These are phyloP conservation scores for Melanophora roralis DNA, from an alignment of 2,888 invertebrate genomes.

Conservation along the genomic window DNA sequence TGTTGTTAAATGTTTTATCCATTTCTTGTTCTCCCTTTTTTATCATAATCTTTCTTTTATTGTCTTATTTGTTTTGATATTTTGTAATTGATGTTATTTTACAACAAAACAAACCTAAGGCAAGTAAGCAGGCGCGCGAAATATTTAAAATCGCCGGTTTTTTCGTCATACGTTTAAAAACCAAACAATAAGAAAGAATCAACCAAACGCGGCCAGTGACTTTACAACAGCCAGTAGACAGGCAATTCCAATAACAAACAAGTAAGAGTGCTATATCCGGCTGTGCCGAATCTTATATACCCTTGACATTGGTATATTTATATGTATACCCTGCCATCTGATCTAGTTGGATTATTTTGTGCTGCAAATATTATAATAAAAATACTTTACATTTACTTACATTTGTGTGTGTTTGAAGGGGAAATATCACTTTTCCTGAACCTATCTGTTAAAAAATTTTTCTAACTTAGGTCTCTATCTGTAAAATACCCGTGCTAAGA, in stretches of 20 bases:
- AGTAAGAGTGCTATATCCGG: too few relatives aligned
- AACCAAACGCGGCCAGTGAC: conserved; percentile 52
- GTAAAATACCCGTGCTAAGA: too few relatives aligned
- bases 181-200: not conserved
- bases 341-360: too few relatives aligned
- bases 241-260: not conserved
- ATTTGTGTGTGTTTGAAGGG: too few relatives aligned
- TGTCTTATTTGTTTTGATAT: conserved; percentile 54
- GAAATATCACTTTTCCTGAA: too few relatives aligned
- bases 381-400: too few relatives aligned
- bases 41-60: conserved; percentile 38
- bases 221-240: conserved; percentile 3
- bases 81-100: conserved; percentile 27
- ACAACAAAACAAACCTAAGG: not conserved
- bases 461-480: too few relatives aligned
- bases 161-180: not conserved
- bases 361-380: too few relatives aligned
- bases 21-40: conserved; percentile 30
- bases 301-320: too few relatives aligned
- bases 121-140: conserved; percentile 48
- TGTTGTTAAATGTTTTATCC: conserved; percentile 30
- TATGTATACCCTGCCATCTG: too few relatives aligned
- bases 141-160: not conserved
- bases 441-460: too few relatives aligned
- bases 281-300: too few relatives aligned